A percentile compares a stretch with the other conserved stretches of the same genome.
phyloP scores from a whole-genome alignment of 2,888 invertebrate species.

The Cremastobaeus sp. region DNA sequence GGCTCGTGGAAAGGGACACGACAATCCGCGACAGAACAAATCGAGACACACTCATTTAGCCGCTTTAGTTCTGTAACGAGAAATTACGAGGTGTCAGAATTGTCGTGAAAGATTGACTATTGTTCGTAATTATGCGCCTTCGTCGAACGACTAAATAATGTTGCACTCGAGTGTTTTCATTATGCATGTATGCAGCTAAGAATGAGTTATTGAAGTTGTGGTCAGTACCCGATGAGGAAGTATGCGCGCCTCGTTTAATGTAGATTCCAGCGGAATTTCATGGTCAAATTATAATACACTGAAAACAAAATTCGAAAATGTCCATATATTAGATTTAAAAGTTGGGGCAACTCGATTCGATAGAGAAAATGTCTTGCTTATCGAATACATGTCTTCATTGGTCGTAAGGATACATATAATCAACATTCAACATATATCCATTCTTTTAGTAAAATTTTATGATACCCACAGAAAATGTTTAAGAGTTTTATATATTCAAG shows the following conservation, averaged over 20 bases:
- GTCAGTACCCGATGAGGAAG: slow-evolving; percentile 28
- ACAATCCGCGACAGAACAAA: slow-evolving; percentile 36
- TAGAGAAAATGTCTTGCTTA: no score
- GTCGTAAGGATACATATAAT: no score
- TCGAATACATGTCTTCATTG: no score
- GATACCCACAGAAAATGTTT: no score
- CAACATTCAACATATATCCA: no score
- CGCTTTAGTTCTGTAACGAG: slow-evolving; percentile 56
- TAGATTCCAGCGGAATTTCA: no score
- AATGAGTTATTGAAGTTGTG: slow-evolving; percentile 51
- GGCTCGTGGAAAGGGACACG: neutral
- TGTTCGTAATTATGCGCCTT: slow-evolving; percentile 49
- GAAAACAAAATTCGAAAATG: slow-evolving; percentile 10
- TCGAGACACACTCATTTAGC: slow-evolving; percentile 48
- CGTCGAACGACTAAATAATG: slow-evolving; percentile 33
- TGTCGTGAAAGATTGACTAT: slow-evolving; percentile 58
- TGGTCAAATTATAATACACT: no score
- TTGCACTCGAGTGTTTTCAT: slow-evolving; percentile 49
- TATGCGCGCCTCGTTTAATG: slow-evolving; percentile 23
- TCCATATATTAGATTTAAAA: no score
- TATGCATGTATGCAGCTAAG: slow-evolving; percentile 31
- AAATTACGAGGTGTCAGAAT: slow-evolving; percentile 58
- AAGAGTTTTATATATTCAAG: no score
- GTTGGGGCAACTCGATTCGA: no score
- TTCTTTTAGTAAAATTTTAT: no score